These are phyloP conservation scores for Thaumatotibia leucotreta DNA, from an alignment of 1,140 invertebrate species.

Conservation along the genomic window DNA sequence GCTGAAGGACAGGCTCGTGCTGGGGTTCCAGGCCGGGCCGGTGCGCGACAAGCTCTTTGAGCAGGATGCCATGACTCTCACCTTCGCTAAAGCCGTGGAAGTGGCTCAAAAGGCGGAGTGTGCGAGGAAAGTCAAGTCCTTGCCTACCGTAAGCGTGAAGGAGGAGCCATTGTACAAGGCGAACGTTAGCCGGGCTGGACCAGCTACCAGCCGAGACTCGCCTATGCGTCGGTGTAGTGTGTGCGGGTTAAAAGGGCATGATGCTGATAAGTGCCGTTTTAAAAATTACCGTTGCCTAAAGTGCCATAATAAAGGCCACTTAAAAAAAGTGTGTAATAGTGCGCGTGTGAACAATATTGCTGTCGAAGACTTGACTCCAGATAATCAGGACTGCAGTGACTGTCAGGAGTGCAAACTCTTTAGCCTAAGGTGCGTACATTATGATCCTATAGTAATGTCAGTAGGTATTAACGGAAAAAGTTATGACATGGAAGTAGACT, in stretches of 20 bases:
- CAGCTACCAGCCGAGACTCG: too few relatives aligned
- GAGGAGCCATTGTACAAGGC: too few relatives aligned
- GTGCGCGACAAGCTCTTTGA: not conserved
- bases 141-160: too few relatives aligned
- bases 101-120: not conserved
- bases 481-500: constrained; percentile 4
- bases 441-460: not conserved
- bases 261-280: too few relatives aligned
- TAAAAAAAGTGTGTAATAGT: too few relatives aligned
- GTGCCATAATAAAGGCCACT: too few relatives aligned
- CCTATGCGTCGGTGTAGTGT: too few relatives aligned
- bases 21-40: not conserved
- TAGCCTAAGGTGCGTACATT: constrained; percentile 4
- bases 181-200: too few relatives aligned
- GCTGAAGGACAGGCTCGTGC: not conserved
- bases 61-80: not conserved
- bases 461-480: not conserved
- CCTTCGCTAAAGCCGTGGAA: too few relatives aligned
- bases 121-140: not conserved
- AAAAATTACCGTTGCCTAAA: too few relatives aligned
- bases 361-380: not conserved
- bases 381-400: not conserved
- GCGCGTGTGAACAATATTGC: too few relatives aligned
- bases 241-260: too few relatives aligned
- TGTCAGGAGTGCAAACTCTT: constrained; percentile 9